Evolutionary conservation across 2,888 invertebrate species (phyloP), one percentile per base, ranked within the genome.

Genomic region (Pandemis corylana): DNA sequence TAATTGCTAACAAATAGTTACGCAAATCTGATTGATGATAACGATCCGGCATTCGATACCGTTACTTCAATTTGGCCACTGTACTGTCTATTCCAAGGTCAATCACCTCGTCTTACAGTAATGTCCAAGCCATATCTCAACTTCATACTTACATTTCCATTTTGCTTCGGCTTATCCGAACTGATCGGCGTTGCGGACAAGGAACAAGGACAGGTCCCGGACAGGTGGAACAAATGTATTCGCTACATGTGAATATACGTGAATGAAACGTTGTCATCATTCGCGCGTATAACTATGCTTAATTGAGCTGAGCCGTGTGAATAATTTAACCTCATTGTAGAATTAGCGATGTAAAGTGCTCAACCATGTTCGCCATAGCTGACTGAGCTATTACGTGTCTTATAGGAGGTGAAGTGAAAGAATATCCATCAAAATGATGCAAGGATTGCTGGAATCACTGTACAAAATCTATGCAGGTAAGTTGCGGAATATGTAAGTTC

Each of bases 21-120:
- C 91, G 92, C 92, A 93, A 92, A 93, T 90, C 92, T 93, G 93
- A 94, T 93, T 89, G 90, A 93, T 91, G 94, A 93, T 94, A 90
- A 93, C 90, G 86, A 92, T 90, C 89, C 83, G 61, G 72, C 82
- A 78, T 79, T 82, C 75, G 80, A 85, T 89, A 89, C 94, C 94
- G 94, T 94, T 94, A 92, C 85, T 88, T 91, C 89, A 88, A 91
- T 92, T 93, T 92, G 90, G 90, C 91, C 93, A 92, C 91, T 85
- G 91, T 87, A 84, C 82, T 88, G 88, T 87, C 84, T 85, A 83
- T 84, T 82, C 79, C 78, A 78, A 81, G 83, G 91, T 88, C 92
- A 82, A 90, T 91, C 88, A 94, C 92, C 94, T 84, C 72, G 75
- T 72, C 78, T 77, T 77, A 75, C 78, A 78, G 75, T 75, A 65